Percentiles rank a stretch among this genome's conserved stretches.
phyloP scores from a whole-genome alignment of 2,888 invertebrate species.

The Actias luna region DNA sequence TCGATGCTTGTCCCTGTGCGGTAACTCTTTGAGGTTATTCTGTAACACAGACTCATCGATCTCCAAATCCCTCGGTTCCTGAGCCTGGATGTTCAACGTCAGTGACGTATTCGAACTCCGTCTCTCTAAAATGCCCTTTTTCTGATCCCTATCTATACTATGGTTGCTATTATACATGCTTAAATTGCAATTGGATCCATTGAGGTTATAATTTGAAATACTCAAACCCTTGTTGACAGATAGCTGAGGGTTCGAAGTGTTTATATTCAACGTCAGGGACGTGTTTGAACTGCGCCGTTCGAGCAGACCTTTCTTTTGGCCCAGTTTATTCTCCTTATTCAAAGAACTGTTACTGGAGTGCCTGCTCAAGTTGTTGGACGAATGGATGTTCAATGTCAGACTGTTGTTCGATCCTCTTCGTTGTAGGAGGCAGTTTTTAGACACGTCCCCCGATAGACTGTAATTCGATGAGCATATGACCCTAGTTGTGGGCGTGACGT shows the following conservation, averaged over 20 bases:
- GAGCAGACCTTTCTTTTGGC: constrained; percentile 85
- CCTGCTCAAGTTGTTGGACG: constrained; percentile 72
- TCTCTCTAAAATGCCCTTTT: constrained; percentile 86
- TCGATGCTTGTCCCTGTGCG: constrained; percentile 68
- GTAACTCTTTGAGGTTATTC: constrained; percentile 58
- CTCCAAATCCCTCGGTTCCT: constrained; percentile 72
- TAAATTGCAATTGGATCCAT: constrained; percentile 75
- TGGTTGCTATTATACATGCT: constrained; percentile 74
- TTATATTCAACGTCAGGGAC: constrained; percentile 90
- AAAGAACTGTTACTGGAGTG: constrained; percentile 82
- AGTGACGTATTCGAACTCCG: constrained; percentile 92
- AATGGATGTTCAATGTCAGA: constrained; percentile 88
- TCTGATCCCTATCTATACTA: constrained; percentile 69
- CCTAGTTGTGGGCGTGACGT: constrained; percentile 62
- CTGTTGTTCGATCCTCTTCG: constrained; percentile 94
- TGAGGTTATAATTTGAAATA: constrained; percentile 76
- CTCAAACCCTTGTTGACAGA: constrained; percentile 73
- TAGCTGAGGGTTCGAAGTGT: constrained; percentile 69
- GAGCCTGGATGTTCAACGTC: constrained; percentile 82
- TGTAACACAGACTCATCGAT: constrained; percentile 69
- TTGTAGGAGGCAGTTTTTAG: constrained; percentile 86
- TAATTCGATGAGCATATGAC: constrained; percentile 77
- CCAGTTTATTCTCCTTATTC: constrained; percentile 65
- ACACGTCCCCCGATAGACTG: constrained; percentile 60
- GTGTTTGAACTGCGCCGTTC: constrained; percentile 95